Conservation (phyloP, 2,888 invertebrate genomes). For the Philaethria dido region DNA sequence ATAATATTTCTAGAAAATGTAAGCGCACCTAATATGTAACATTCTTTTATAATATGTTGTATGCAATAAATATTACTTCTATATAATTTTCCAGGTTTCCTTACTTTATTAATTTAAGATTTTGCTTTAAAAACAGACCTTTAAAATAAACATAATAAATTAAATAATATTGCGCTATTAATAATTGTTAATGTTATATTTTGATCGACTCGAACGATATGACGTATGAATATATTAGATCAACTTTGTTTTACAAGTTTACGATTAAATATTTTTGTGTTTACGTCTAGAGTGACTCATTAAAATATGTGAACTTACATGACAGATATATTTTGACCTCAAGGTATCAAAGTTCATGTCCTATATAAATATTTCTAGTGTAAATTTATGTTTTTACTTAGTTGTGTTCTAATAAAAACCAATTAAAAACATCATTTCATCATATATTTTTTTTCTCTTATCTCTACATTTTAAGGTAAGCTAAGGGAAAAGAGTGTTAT, state of each 20-base stretch:
- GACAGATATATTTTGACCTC: neutral
- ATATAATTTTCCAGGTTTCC: neutral
- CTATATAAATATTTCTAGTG: too few species aligned
- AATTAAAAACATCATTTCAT: too few species aligned
- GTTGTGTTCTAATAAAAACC: neutral
- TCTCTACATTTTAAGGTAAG: too few species aligned
- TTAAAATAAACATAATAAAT: too few species aligned
- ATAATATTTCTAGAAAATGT: conserved; percentile 16
- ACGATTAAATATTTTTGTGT: too few species aligned
- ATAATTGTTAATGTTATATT: too few species aligned
- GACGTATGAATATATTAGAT: neutral
- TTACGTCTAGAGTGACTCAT: neutral
- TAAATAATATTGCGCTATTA: too few species aligned
- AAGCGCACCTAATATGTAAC: conserved; percentile 25
- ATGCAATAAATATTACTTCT: neutral
- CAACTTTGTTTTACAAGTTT: neutral
- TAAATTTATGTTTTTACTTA: too few species aligned
- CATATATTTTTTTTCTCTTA: too few species aligned
- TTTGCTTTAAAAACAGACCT: too few species aligned
- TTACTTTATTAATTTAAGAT: neutral
- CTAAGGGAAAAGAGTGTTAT: too few species aligned
- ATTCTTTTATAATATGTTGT: conserved; percentile 3
- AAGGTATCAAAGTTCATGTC: neutral
- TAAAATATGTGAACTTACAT: neutral
- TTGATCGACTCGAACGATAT: too few species aligned